Percentiles rank a stretch among this genome's conserved stretches.
Evolutionary conservation across 2,888 invertebrate species (phyloP).

Genomic region (Tetanocera ferruginea): DNA sequence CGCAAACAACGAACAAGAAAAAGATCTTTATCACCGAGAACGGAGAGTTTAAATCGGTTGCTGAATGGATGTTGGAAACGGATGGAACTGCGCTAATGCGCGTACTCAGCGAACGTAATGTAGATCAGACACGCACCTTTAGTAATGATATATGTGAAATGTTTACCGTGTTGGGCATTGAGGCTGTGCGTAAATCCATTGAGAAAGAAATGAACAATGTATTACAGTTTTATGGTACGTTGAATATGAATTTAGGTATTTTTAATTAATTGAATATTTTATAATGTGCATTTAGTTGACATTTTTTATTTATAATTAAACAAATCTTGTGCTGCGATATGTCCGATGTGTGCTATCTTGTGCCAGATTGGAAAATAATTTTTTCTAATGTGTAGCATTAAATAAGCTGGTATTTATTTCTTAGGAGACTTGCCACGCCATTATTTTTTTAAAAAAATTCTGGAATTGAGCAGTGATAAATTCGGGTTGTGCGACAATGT

Average conservation of each 20-base stretch:
- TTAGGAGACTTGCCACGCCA: too few relatives aligned
- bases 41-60: conserved; percentile 95
- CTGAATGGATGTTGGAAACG: conserved; percentile 98
- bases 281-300: neutral
- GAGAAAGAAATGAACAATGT: conserved; percentile 99
- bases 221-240: conserved; percentile 87
- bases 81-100: conserved; percentile 97
- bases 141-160: conserved; percentile 99
- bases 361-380: too few relatives aligned
- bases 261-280: neutral
- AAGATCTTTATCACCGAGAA: conserved; percentile 89
- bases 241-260: too few relatives aligned
- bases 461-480: too few relatives aligned
- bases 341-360: too few relatives aligned
- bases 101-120: conserved; percentile 92
- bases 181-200: conserved; percentile 96
- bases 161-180: conserved; percentile 94
- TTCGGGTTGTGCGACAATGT: too few relatives aligned
- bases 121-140: conserved; percentile 96
- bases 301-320: neutral
- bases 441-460: too few relatives aligned
- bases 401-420: too few relatives aligned
- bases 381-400: too few relatives aligned
- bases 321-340: too few relatives aligned
- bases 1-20: conserved; percentile 95